phyloP scores from a whole-genome alignment of 2,888 invertebrate species.

The Heliconius cydno region DNA sequence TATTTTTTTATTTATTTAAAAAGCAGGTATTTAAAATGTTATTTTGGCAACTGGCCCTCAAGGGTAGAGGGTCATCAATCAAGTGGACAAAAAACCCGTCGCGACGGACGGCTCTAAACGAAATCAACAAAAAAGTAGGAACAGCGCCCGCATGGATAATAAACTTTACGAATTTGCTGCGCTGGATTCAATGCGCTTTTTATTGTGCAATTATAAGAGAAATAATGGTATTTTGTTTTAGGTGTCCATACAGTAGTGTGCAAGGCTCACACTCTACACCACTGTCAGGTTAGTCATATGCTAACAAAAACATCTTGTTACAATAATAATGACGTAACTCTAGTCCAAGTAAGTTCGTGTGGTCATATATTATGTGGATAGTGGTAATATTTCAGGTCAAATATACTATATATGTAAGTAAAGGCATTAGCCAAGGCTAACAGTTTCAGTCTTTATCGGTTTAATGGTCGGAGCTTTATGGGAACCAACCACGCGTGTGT shows the following conservation, averaged over 20 bases:
- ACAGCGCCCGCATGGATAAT: background rate
- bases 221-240: background rate
- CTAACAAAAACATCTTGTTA: no score
- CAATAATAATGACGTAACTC: no score
- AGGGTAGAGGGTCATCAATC: slow-evolving; percentile 26
- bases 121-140: slow-evolving; percentile 18
- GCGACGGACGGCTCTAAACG: slow-evolving; percentile 17
- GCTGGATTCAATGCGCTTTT: background rate
- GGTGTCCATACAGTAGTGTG: background rate
- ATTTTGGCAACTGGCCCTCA: slow-evolving; percentile 18
- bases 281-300: no score
- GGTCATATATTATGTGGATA: no score
- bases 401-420: background rate
- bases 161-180: background rate
- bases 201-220: background rate
- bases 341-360: no score
- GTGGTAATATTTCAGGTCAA: background rate
- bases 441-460: background rate
- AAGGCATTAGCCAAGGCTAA: background rate
- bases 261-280: no score
- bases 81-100: slow-evolving; percentile 23
- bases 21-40: slow-evolving; percentile 17
- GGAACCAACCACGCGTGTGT: background rate
- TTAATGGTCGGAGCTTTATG: slow-evolving; percentile 5
- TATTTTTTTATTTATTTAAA: background rate